A percentile compares a stretch with the other conserved stretches of the same genome.
Conservation (phyloP, 2,888 invertebrate genomes). For the Acrocyrtus sp. region DNA sequence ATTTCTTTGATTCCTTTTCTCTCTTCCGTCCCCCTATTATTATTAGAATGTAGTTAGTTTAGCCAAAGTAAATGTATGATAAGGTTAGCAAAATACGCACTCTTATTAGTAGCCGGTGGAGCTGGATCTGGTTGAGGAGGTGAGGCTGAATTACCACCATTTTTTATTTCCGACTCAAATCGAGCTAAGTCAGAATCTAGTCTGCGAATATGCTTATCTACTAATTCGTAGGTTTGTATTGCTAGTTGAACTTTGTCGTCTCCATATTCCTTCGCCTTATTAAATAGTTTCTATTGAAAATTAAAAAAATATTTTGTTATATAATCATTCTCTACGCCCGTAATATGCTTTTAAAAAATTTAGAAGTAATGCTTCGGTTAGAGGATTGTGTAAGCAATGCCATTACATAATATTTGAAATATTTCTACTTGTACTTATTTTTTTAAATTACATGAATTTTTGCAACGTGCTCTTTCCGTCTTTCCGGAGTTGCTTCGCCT, state of each 20-base stretch:
- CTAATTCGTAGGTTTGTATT: conserved; percentile 95
- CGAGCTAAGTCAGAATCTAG: conserved; percentile 95
- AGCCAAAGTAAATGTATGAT: too few species aligned
- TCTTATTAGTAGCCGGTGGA: conserved; percentile 54
- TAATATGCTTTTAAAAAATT: too few species aligned
- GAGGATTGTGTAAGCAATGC: too few species aligned
- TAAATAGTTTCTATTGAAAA: conserved; percentile 78
- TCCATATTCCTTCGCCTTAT: conserved; percentile 94
- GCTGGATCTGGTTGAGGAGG: conserved; percentile 51
- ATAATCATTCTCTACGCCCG: too few species aligned
- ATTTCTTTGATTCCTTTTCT: conserved; percentile 63
- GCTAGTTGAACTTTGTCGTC: conserved; percentile 98
- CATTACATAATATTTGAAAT: too few species aligned
- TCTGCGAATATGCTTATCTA: conserved; percentile 94
- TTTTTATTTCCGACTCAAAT: conserved; percentile 97
- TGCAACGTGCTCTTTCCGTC: conserved; percentile 83
- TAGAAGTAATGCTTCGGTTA: too few species aligned
- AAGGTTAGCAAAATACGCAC: conserved; percentile 31
- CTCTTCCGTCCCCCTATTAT: conserved; percentile 57
- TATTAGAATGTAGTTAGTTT: background rate
- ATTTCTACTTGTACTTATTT: background rate
- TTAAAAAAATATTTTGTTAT: conserved; percentile 1
- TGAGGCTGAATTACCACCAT: conserved; percentile 69
- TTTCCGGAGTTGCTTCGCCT: conserved; percentile 78
- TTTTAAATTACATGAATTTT: conserved; percentile 71